These are phyloP conservation scores for Dyspetes luteomarginatus DNA, from an alignment of 2,888 invertebrate genomes.

Conservation along the genomic window DNA sequence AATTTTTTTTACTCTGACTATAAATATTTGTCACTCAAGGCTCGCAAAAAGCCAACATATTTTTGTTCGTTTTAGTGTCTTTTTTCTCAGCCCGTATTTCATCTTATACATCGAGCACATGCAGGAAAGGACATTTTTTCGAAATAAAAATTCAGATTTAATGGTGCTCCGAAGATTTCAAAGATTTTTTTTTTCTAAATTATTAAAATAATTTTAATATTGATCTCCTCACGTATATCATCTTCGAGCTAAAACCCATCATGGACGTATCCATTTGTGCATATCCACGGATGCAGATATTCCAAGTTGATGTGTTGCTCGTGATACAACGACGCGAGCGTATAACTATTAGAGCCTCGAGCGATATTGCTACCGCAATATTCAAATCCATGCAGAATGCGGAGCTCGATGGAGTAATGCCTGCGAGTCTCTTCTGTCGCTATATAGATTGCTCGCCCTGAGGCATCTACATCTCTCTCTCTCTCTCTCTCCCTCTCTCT, in stretches of 20 bases:
- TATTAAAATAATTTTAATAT: too few relatives aligned
- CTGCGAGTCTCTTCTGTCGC: slow-evolving; percentile 74
- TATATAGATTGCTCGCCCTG: slow-evolving; percentile 82
- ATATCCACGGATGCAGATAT: slow-evolving; percentile 69
- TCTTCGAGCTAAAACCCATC: slow-evolving; percentile 60
- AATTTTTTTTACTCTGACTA: too few relatives aligned
- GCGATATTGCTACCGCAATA: slow-evolving; percentile 81
- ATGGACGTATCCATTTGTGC: slow-evolving; percentile 71
- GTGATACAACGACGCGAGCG: slow-evolving; percentile 64
- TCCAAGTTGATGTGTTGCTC: slow-evolving; percentile 73
- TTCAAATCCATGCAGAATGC: slow-evolving; percentile 79
- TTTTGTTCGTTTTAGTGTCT: too few relatives aligned
- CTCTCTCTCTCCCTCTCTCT: slow-evolving; percentile 67
- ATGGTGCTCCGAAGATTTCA: too few relatives aligned
- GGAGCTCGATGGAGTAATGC: slow-evolving; percentile 78
- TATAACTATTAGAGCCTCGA: slow-evolving; percentile 81
- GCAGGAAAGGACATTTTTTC: too few relatives aligned
- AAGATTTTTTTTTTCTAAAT: too few relatives aligned
- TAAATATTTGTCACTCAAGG: too few relatives aligned
- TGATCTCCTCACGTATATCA: slow-evolving; percentile 35
- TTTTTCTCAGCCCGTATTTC: too few relatives aligned
- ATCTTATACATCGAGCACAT: too few relatives aligned
- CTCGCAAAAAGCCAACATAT: too few relatives aligned
- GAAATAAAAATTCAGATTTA: too few relatives aligned
- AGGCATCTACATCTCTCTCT: slow-evolving; percentile 71